Evolutionary conservation across 2,113 vertebrate genomes (phyloP).

Genomic region (Lichenostomus cassidix): DNA sequence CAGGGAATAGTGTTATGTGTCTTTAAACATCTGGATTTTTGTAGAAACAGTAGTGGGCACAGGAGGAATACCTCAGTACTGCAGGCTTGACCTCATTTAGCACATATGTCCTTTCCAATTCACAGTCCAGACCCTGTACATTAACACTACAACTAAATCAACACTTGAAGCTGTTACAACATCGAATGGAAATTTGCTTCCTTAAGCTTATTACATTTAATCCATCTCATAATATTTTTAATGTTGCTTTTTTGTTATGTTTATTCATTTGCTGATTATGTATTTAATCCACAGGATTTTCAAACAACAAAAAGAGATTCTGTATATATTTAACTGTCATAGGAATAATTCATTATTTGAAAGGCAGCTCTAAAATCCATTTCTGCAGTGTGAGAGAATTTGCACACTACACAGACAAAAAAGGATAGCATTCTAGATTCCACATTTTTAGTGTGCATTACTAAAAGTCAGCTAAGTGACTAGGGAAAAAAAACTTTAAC

Average conservation of each 20-base stretch:
- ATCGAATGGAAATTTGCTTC: not conserved
- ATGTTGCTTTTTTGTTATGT: not conserved
- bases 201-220: not conserved
- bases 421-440: not conserved
- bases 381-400: not conserved
- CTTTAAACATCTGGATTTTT: not conserved
- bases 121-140: not conserved
- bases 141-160: not conserved
- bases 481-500: not conserved
- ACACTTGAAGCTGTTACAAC: not conserved
- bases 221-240: not conserved
- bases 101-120: not conserved
- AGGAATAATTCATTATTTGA: not conserved
- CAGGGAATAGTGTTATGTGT: not conserved
- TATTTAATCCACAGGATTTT: not conserved
- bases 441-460: not conserved
- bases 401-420: not conserved
- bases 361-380: not conserved
- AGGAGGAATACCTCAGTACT: not conserved
- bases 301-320: not conserved
- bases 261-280: not conserved
- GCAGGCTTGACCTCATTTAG: not conserved
- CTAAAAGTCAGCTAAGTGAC: not conserved
- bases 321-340: not conserved
- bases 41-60: not conserved